Evolutionary conservation across 2,888 invertebrate species (phyloP), one percentile per base, ranked within the genome.

Genomic region (Sarcophaga rosellei): DNA sequence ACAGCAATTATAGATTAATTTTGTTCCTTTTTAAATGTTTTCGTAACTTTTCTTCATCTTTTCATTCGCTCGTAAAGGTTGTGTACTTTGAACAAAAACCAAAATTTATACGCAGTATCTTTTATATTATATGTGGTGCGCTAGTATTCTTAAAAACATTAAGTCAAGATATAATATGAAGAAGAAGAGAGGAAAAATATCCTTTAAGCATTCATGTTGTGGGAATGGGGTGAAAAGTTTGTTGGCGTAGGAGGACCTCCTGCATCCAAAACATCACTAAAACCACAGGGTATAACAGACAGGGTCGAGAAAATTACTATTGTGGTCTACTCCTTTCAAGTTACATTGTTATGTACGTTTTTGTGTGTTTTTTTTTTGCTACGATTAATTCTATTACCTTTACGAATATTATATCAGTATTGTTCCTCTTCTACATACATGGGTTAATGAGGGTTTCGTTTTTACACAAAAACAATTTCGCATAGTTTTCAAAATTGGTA

Each of bases 1-100:
- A 81, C 79, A 85, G 76, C 88, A 85, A 85, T 88, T 83, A 88
- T 85, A 81, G 81, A 79, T 80, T 84, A 78, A 79, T 74, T 78
- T 59, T 72, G 77, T 83, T 65, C 12, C 61, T 74, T 47, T 66
- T n/a, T 61, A 59, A 69, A 44, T 78, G 69, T 21, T 68, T 74
- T 25, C 15, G 47, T n/a, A 73, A 21, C 53, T 44, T 45, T 15
- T 8, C 35, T 35, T 1, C 8, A 2, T 35, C 8, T 35, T 35
- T 35, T 35, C 35, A 35, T 35, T 35, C 8, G 1, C 10, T 61
- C 10, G n/a, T 6, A 61, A 45, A 47, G 11, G 17, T 20, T 57
- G 11, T 25, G 57, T 45, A 74, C 74, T 65, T 78, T 65, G 78
- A 75, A 63, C 74, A 68, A 80, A 84, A 77, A 82, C 63, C 45